Evolutionary conservation across 2,888 invertebrate species (phyloP), one percentile per base, ranked within the genome.

Genomic region (Drosophila neutralis): DNA sequence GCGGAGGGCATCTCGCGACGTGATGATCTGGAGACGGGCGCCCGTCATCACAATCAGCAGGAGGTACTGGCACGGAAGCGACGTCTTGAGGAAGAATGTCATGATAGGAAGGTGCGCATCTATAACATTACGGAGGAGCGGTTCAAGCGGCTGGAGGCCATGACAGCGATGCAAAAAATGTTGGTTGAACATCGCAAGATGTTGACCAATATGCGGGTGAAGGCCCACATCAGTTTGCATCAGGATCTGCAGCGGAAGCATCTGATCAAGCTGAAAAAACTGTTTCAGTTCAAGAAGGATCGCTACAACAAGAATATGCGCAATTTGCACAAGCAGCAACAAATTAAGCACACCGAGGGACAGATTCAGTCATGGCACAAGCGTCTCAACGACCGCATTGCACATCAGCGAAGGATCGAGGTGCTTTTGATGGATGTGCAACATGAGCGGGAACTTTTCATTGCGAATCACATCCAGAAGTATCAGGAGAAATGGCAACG

Each of bases 261-360:
- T 15, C 57, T 93, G 13, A 92, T 93, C 35, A 87, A 85, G n/a
- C 64, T 92, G 5, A 93, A 93, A 74, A 92, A 92, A 64, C 70
- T 88, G 18, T 86, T 90, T 35, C 91, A 91, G 59, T 90, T 90
- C 29, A 92, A 92, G 45, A 89, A 88, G 54, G 91, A 91, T 38
- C 87, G 92, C 4, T 75, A 90, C 4, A 83, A 90, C n/a, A 90
- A 78, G 53, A 90, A 91, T 36, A 67, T 90, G 51, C 80, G 80
- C 4, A 58, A 63, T 1, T 48, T 90, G 36, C 49, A 70, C 0
- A 87, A 87, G 11, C 79, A 75, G 21, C 82, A 82, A 0, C 1
- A 62, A 10, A 35, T 54, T 4, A 71, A 83, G 13, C 67, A 73
- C n/a, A 84, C 88, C 6, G 83, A 87, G 13, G 83, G 81, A 1